Base-by-base conservation (phyloP, 2,888 invertebrate genomes). In the Omphaloscelis lunosa region DNA sequence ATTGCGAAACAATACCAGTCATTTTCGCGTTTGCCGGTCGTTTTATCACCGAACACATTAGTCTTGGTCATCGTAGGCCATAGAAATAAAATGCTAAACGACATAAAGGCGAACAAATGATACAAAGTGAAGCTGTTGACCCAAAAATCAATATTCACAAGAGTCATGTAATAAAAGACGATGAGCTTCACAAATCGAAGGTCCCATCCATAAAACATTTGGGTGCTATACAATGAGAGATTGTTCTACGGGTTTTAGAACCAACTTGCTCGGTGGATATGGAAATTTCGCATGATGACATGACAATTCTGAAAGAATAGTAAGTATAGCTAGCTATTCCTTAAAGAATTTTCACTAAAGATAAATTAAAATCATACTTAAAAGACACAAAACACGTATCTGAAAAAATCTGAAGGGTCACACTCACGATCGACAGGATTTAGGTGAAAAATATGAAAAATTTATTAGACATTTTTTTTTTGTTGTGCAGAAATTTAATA, bases 131-230 rank as follows among this genome's bases (percentile, higher is more conserved):
- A 93, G 94, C 91, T 93, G 93, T 94, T 96, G 95, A 96, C 96
- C 96, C 90, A 95, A 94, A 96, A 96, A 96, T 96, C 94, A 96
- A 94, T 95, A 96, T 96, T 96, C 96, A 95, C 93, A 92, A 91
- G 91, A 92, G 85, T 88, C 90, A 90, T 91, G 94, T 91, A 94
- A 95, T 95, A 95, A 96, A 95, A 92, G 82, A 89, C 91, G 93
- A 95, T 94, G 93, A 92, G 94, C 93, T 94, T 94, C 91, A 93
- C 94, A 90, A 95, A 95, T 95, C 92, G 95, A 95, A 94, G 94
- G 94, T 91, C 91, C 92, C 91, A 94, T 95, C 91, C 94, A 95
- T 95, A 95, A 95, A 95, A 95, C 93, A 95, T 95, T 90, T 86
- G 78, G 88, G 80, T 85, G 90, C 80, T 90, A 91, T 87, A 92